These are phyloP conservation scores for Lithodes maja DNA, from an alignment of 2,888 invertebrate genomes.

Conservation along the genomic window DNA sequence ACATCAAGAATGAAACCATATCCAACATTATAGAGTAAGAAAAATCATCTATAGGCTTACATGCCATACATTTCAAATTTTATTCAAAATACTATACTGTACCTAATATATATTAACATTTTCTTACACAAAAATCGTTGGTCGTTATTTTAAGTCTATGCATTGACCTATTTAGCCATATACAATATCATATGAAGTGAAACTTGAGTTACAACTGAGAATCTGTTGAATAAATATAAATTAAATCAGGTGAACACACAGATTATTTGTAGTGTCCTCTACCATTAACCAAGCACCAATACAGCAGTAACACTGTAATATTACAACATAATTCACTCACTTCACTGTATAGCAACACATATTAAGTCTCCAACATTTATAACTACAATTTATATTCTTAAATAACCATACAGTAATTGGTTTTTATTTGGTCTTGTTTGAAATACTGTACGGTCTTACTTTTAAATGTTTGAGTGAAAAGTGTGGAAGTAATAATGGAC, in stretches of 20 bases:
- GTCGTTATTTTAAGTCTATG: constrained; percentile 63
- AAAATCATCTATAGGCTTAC: constrained; percentile 55
- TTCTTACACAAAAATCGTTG: constrained; percentile 65
- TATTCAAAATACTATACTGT: constrained; percentile 61
- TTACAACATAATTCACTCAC: constrained; percentile 40
- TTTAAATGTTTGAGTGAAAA: constrained; percentile 14
- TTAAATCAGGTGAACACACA: constrained; percentile 54
- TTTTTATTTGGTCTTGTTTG: not conserved
- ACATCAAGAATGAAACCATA: constrained; percentile 24
- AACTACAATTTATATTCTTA: constrained; percentile 2
- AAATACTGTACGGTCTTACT: not conserved
- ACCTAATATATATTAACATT: constrained; percentile 64
- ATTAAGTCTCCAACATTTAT: not conserved
- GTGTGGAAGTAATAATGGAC: not conserved
- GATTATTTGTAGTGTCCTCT: constrained; percentile 62
- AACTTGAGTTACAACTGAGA: constrained; percentile 52
- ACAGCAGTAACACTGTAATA: constrained; percentile 47
- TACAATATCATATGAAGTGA: constrained; percentile 50
- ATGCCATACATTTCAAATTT: constrained; percentile 52
- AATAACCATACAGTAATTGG: constrained; percentile 3
- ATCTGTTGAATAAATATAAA: constrained; percentile 52
- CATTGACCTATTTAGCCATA: constrained; percentile 41
- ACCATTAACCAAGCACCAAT: constrained; percentile 60
- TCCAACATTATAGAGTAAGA: constrained; percentile 38
- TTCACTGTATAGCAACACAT: constrained; percentile 45